Evolutionary conservation across 2,113 vertebrate species (phyloP), one percentile per base, ranked within the genome.

Genomic region (Hippocampus zosterae): DNA sequence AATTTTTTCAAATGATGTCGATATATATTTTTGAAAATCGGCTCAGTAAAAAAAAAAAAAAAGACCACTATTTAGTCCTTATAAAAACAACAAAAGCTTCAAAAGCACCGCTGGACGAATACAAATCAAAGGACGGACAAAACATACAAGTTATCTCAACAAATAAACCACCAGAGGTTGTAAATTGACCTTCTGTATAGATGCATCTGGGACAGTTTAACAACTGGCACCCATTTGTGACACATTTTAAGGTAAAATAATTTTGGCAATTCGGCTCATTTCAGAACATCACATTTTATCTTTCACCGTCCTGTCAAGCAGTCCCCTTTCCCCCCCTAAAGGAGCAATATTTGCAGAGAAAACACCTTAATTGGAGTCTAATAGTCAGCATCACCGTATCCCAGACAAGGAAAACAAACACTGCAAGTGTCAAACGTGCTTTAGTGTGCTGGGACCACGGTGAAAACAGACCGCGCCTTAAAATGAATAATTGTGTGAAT

Each of bases 311-410:
- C 27, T 37, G 3, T 72, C 46, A 12, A 33, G 46, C 52, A 62
- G 6, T 59, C 29, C 70, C 68, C 61, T 71, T 37, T 56, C 16
- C 59, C 13, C 2, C 21, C 64, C 56, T 16, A 68, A 61, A 71
- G 59, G 55, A 69, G 52, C 55, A 81, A 77, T 78, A 76, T 85
- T 90, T 82, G 64, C 23, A 84, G 27, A 83, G 67, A 73, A 88
- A 86, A 80, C 75, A 83, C 16, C 25, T 19, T 42, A 42, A 60
- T 40, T 73, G 23, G 48, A 73, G 23, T 56, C 71, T 48, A 64
- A 79, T 61, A 73, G 67, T 72, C 52, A 55, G 55, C 67, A 69
- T 62, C 66, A 70, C 70, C 65, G 71, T 72, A n/a, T 67, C 71
- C 50, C 65, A 72, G 69, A 79, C 48, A 70, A 77, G 70, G 8